Percentiles rank a stretch among this genome's conserved stretches.
Conservation (phyloP, 2,888 invertebrate genomes). For the Coremacera marginata region DNA sequence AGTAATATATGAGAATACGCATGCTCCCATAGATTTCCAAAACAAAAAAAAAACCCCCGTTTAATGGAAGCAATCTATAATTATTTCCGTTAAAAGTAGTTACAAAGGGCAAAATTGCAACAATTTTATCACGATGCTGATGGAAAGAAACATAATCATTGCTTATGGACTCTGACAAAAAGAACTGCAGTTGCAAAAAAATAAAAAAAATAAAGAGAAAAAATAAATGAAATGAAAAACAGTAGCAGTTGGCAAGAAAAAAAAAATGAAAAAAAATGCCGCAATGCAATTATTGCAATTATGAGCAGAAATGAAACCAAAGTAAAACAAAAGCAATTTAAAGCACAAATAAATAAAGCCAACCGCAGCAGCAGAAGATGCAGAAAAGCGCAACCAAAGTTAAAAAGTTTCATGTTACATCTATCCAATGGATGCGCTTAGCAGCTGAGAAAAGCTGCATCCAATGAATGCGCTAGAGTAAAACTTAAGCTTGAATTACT, state of each 20-base stretch:
- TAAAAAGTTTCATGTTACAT: slow-evolving; percentile 25
- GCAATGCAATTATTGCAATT: slow-evolving; percentile 31
- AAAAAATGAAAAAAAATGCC: not conserved
- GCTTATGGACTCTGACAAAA: not conserved
- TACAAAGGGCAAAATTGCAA: no score
- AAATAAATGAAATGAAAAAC: not conserved
- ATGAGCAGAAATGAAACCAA: slow-evolving; percentile 10
- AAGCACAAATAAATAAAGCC: not conserved
- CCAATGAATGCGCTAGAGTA: not conserved
- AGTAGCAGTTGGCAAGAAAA: not conserved
- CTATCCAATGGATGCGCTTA: not conserved
- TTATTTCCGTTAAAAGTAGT: no score
- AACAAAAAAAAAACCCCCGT: no score
- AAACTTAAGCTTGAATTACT: slow-evolving; percentile 1
- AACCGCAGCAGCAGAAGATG: slow-evolving; percentile 3
- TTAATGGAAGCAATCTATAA: no score
- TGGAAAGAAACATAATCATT: not conserved
- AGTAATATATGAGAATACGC: not conserved
- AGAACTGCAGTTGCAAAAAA: not conserved
- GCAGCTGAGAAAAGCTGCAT: not conserved
- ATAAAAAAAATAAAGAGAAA: not conserved
- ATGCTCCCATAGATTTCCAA: no score
- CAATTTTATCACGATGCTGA: no score
- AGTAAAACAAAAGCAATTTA: not conserved
- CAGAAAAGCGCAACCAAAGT: slow-evolving; percentile 22